Evolutionary conservation across 2,797 vertebrate species (phyloP).

Genomic region (Thripadectes ignobilis): DNA sequence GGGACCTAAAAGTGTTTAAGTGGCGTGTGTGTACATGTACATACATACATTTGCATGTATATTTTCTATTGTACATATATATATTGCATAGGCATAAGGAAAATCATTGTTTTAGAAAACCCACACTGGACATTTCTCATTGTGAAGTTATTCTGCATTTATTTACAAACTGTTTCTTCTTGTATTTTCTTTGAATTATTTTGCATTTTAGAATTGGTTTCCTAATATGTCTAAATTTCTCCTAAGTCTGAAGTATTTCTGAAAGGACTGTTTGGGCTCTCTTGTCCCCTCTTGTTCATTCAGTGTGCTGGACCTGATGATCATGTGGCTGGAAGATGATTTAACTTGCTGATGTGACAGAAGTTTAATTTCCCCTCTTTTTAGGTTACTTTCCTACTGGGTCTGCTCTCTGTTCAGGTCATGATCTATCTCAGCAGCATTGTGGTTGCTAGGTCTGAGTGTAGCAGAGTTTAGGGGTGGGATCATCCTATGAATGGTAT

Average conservation of each 20-base stretch:
- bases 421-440: neutral
- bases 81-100: neutral
- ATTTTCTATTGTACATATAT: neutral
- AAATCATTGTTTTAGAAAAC: neutral
- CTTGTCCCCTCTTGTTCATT: neutral
- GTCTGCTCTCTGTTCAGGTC: neutral
- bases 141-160: neutral
- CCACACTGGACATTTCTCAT: neutral
- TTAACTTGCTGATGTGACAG: neutral
- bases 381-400: neutral
- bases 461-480: neutral
- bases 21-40: rapidly evolving
- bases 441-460: neutral
- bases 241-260: neutral
- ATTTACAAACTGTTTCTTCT: neutral
- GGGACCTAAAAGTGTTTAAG: neutral
- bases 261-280: neutral
- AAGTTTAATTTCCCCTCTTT: neutral
- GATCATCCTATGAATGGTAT: neutral
- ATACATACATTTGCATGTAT: rapidly evolving
- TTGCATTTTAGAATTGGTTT: neutral
- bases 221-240: neutral
- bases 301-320: neutral
- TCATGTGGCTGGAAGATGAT: neutral
- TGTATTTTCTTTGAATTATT: neutral